Base-by-base conservation (phyloP, 1,140 invertebrate genomes). In the Tetramorium alpestre region DNA sequence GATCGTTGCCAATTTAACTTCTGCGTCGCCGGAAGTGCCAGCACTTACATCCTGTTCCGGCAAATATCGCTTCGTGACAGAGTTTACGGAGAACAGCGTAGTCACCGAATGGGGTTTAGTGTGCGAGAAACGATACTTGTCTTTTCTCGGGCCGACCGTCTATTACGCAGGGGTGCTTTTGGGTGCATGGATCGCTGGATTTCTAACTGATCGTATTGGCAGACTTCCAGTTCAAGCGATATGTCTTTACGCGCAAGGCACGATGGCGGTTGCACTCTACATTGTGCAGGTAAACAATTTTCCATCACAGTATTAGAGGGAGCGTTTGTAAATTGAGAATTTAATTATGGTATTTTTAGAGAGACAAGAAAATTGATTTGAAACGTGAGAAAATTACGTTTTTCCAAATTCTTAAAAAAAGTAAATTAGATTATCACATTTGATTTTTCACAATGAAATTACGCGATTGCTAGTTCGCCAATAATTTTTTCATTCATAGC, bases 161-260 rank as follows among this genome's bases (percentile, higher is more conserved):
- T 96, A 96, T 87, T 96, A 95, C 67, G 80, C 90, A 28, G 96
- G 96, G 0, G 94, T 96, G 1, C 94, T 96, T 89, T 87, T 96
- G 54, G 96, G 96, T 13, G 96, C 96, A 2, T 92, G 96, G 49
- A 58, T 96, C 6, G 95, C 96, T 87, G 96, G 96, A 38, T 87
- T 95, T 47, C 78, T 96, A 25, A 93, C 95, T 1, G 96, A 97
- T 91, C 94, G 94, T 54, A 95, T 95, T 90, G 96, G 96, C 0
- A 92, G 96, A 67, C 95, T 95, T 88, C 95, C 94, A 47, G 92
- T 96, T 0, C 92, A 96, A 86, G 93, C 96, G 18, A 88, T 96
- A 7, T 95, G 95, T 13, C 94, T 97, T 3, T 96, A 96, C 51
- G 88, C 94, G 3, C 96, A 96, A 49, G 94, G 95, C 0, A 91